Evolutionary conservation across 2,888 invertebrate species (phyloP), one percentile per base, ranked within the genome.

Genomic region (Polietes domitor): DNA sequence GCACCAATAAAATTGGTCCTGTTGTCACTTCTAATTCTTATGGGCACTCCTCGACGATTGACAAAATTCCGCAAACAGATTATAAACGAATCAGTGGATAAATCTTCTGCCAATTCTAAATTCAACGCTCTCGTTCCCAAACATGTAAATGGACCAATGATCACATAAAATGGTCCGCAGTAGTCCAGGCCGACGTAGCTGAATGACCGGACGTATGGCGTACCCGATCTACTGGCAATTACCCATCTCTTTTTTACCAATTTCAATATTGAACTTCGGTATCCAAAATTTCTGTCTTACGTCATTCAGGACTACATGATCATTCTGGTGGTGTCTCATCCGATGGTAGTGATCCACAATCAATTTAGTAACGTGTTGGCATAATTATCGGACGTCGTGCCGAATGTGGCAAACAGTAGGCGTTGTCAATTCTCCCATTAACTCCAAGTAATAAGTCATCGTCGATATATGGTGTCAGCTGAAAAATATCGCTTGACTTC

Each of bases 131-230:
- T 53, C 9, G 70, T 63, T 15, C 81, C 82, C 17, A 86, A 26
- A 24, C 85, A 87, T 0, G 86, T 87, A 61, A 87, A 87, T 12
- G 86, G 84, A 5, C 86, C 86, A 0, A 86, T 74, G 6, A 80
- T 68, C 24, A 85, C 58, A 74, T 79, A 15, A 85, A 17, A 21
- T 77, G 85, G 17, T 77, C 87, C 87, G 87, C 68, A 68, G 37
- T 83, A 83, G 19, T 77, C 77, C 2, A 83, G 4, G 1, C 86
- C 86, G 7, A 86, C 86, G 77, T 87, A 86, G 0, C 79, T 75
- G 43, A 87, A 86, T 5, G 86, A 71, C 9, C 83, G 82, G 4
- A 86, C 61, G 41, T 73, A 85, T 1, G 85, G 86, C 10, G 77
- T 85, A 85, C 65, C 3, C 85, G 74, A 55, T 86, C 87, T 7